Percentiles rank a stretch among this genome's conserved stretches.
These are phyloP conservation scores for Actenoides lindsayi DNA, from an alignment of 2,113 vertebrate genomes.

Conservation along the genomic window DNA sequence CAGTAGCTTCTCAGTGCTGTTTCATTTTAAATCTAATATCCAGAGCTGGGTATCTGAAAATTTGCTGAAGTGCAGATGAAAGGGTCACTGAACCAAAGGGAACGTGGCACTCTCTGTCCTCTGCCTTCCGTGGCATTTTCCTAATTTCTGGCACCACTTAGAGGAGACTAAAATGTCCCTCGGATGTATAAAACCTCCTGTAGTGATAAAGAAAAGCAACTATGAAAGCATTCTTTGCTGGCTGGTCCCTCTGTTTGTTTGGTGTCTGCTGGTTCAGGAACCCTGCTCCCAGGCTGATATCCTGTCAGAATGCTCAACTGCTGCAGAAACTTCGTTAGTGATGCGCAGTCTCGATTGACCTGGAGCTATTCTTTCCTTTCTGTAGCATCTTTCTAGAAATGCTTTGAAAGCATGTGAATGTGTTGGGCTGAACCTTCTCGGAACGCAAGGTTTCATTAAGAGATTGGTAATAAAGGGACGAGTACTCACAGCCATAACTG, in stretches of 20 bases:
- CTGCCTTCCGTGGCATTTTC: background rate
- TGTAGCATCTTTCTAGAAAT: background rate
- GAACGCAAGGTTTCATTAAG: background rate
- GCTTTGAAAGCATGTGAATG: background rate
- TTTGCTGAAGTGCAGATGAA: background rate
- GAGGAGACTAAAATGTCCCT: background rate
- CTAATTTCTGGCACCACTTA: background rate
- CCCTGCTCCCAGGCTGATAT: background rate
- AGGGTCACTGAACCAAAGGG: background rate
- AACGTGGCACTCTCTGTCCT: fast-evolving
- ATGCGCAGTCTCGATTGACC: background rate
- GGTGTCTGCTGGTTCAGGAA: background rate
- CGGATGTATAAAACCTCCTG: background rate
- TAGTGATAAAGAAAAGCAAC: background rate
- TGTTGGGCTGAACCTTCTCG: background rate
- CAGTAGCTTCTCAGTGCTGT: background rate
- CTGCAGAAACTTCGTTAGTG: background rate
- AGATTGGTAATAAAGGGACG: background rate
- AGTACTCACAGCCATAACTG: background rate
- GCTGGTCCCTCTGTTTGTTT: background rate
- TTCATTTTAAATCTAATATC: background rate
- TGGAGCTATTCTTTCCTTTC: background rate
- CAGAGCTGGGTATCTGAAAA: background rate
- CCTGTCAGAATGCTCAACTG: background rate
- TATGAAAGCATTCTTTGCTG: background rate